Evolutionary conservation across 2,797 vertebrate genomes (phyloP).

Genomic region (Takifugu rubripes): DNA sequence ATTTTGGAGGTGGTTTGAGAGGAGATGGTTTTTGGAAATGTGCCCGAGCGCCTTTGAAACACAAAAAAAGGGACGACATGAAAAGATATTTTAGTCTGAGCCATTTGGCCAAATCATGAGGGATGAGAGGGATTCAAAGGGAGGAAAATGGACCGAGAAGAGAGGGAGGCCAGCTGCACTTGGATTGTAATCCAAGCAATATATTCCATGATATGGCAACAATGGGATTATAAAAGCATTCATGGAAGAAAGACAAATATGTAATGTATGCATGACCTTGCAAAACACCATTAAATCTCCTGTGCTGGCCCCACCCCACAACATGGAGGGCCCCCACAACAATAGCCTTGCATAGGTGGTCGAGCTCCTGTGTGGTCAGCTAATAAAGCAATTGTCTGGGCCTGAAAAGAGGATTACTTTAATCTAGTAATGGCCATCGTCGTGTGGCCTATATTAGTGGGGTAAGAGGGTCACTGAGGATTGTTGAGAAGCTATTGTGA

Average conservation of each 20-base stretch:
- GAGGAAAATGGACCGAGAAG: conserved; percentile 31
- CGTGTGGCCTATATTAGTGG: conserved; percentile 48
- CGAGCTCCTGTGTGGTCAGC: conserved; percentile 71
- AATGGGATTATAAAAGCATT: background rate
- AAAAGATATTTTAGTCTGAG: conserved; percentile 44
- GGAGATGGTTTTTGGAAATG: conserved; percentile 25
- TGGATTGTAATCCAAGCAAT: conserved; percentile 24
- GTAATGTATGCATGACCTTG: conserved; percentile 4
- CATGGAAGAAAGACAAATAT: background rate
- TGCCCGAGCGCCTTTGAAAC: conserved; percentile 22
- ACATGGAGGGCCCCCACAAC: conserved; percentile 55
- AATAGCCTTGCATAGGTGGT: conserved; percentile 70
- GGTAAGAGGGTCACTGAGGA: conserved; percentile 55
- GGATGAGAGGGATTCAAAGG: conserved; percentile 19
- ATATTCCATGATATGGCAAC: conserved; percentile 13
- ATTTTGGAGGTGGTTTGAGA: conserved; percentile 28
- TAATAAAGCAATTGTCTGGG: conserved; percentile 78
- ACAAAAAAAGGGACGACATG: conserved; percentile 33
- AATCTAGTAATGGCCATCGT: conserved; percentile 76
- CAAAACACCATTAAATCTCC: conserved; percentile 16
- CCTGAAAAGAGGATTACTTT: conserved; percentile 81
- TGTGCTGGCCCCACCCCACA: conserved; percentile 20
- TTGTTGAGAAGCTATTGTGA: conserved; percentile 56
- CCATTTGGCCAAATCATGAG: conserved; percentile 33
- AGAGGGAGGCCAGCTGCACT: conserved; percentile 5